Conservation (phyloP, 2,113 vertebrate genomes). For the Dicentrarchus labrax region DNA sequence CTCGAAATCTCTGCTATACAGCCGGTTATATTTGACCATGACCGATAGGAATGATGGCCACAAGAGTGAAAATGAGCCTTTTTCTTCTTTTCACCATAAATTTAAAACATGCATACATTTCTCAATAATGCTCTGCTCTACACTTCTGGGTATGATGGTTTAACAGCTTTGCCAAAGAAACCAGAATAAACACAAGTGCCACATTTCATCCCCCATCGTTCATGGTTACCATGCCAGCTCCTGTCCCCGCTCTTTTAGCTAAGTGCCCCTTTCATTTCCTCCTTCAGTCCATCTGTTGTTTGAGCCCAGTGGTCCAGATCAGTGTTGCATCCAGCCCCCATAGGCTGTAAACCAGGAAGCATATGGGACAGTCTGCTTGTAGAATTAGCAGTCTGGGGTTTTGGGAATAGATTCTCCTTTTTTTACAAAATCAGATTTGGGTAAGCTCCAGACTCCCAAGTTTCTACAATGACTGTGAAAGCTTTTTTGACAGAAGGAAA, state of each 20-base stretch:
- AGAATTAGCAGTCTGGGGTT: conserved; percentile 36
- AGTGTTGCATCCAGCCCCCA: conserved; percentile 1
- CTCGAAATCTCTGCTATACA: not conserved
- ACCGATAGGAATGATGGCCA: not conserved
- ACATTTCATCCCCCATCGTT: conserved; percentile 25
- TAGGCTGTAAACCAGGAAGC: conserved; percentile 19
- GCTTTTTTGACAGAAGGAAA: not conserved
- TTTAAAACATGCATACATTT: not conserved
- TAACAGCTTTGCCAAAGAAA: not conserved
- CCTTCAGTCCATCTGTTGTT: conserved; percentile 52
- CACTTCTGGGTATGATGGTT: not conserved
- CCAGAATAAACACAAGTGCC: conserved; percentile 19
- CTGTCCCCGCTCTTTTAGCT: conserved; percentile 18
- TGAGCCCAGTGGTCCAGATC: conserved; percentile 44
- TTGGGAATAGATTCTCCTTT: conserved; percentile 15
- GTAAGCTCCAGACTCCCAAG: conserved; percentile 16
- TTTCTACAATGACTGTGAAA: conserved; percentile 28
- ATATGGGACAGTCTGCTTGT: conserved; percentile 39
- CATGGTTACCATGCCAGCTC: conserved; percentile 51
- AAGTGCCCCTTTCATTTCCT: conserved; percentile 56
- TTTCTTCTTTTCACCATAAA: not conserved
- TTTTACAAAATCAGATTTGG: conserved; percentile 29
- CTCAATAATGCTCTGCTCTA: not conserved
- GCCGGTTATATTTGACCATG: not conserved
- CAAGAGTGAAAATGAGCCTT: not conserved